phyloP scores from a whole-genome alignment of 2,113 vertebrate genomes.

The Oryzias melastigma region DNA sequence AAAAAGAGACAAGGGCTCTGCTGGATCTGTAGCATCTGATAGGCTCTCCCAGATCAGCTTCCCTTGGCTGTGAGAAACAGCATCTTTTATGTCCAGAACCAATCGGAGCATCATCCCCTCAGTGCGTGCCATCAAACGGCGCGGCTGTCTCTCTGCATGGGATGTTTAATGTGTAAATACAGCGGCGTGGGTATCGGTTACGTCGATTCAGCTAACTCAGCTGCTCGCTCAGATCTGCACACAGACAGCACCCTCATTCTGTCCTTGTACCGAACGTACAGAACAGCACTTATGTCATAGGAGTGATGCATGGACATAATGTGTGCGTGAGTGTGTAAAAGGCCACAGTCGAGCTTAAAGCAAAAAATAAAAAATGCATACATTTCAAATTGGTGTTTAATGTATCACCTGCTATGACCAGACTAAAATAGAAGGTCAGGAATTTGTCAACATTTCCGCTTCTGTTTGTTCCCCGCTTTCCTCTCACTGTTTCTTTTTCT shows the following conservation, averaged over 20 bases:
- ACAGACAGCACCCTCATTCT: neutral
- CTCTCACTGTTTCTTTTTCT: slow-evolving; percentile 26
- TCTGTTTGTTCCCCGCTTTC: slow-evolving; percentile 23
- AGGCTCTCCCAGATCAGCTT: neutral
- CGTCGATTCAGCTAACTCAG: neutral
- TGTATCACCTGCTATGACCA: neutral
- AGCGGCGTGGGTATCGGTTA: neutral
- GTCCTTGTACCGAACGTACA: neutral
- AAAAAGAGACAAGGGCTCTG: too few relatives aligned
- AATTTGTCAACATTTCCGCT: slow-evolving; percentile 21
- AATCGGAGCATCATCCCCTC: neutral
- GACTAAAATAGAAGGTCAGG: slow-evolving; percentile 7
- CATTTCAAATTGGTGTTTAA: neutral
- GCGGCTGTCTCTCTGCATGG: neutral
- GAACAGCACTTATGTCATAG: neutral
- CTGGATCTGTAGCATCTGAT: neutral
- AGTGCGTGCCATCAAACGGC: too few relatives aligned
- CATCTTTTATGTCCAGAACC: neutral
- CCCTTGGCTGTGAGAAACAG: neutral
- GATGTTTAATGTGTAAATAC: neutral
- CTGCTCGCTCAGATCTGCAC: neutral
- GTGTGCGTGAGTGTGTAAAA: neutral
- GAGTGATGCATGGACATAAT: neutral
- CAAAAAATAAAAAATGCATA: neutral
- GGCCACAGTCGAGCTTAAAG: neutral